phyloP scores from a whole-genome alignment of 2,797 vertebrate genomes.

The Myotis planiceps region DNA sequence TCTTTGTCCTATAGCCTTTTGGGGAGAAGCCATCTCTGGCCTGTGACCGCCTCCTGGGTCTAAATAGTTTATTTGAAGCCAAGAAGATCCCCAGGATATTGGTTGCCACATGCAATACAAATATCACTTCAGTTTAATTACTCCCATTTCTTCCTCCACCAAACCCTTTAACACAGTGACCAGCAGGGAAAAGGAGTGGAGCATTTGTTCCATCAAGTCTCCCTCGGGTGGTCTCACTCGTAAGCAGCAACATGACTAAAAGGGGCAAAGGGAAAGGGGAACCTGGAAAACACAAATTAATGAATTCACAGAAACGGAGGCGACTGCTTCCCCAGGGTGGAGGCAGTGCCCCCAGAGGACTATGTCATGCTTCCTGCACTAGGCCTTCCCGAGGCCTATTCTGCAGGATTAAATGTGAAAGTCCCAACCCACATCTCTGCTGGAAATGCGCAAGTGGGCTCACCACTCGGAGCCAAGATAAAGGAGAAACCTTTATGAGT shows the following conservation, averaged over 20 bases:
- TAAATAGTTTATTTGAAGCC: slow-evolving; percentile 18
- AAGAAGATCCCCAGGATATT: neutral
- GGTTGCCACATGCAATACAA: slow-evolving; percentile 16
- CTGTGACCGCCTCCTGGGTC: neutral
- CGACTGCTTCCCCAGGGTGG: neutral
- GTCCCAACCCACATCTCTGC: slow-evolving; percentile 66
- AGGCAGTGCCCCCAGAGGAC: neutral
- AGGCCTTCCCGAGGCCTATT: neutral
- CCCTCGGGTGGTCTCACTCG: neutral
- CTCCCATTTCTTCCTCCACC: slow-evolving; percentile 44
- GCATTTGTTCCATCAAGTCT: neutral
- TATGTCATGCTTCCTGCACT: neutral
- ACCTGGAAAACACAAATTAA: neutral
- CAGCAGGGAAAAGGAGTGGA: neutral
- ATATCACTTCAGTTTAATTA: slow-evolving; percentile 41
- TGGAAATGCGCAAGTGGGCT: slow-evolving; percentile 75
- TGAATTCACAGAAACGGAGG: neutral
- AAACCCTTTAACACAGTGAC: neutral
- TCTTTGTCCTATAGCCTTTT: neutral
- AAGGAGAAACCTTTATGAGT: slow-evolving; percentile 80
- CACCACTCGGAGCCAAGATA: slow-evolving; percentile 77
- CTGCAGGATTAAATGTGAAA: slow-evolving; percentile 61
- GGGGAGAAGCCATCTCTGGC: neutral
- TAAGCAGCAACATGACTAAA: neutral
- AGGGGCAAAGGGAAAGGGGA: neutral